Base-by-base conservation (phyloP, 2,797 vertebrate genomes). In the Alectoris magna region DNA sequence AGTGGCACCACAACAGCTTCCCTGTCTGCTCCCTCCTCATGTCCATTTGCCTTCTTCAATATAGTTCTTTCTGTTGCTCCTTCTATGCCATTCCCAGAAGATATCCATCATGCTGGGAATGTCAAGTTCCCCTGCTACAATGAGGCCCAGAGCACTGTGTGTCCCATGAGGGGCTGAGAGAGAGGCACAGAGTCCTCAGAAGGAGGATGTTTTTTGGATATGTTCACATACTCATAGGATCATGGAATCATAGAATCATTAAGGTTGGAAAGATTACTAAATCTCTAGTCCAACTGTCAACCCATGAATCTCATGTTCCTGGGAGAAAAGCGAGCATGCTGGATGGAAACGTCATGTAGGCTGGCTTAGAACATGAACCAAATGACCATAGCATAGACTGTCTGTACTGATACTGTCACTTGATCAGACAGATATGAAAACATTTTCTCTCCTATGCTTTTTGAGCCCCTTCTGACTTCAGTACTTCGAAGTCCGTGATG, bases 401-500 rank as follows among this genome's bases (percentile, higher is more conserved):
- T 23, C 46, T n/a, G 19, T 62, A 31, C 39, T 56, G 68, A 66
- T 72, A 74, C 24, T 77, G 49, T 34, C 41, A 51, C 4, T 76
- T 53, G 64, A 10, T 82, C 62, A 83, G 53, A 31, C 26, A 69
- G 4, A 4, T 38, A 71, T 1, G 51, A 84, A 38, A 16, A 58
- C 6, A 29, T 67, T 69, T 14, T 73, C 6, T 39, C 44, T 86
- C n/a, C 26, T 56, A 3, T 11, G 13, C 2, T 41, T 2, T 48
- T 53, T 58, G 67, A 91, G 6, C 34, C 21, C 41, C 63, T 86
- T 38, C 38, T 88, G 53, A 46, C 21, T 56, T 49, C 31, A 29
- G 4, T 34, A 36, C 7, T 49, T 87, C 17, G 34, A 3, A 3
- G 0, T 10, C 8, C 7, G 3, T 2, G 7, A 27, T 23, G 9